These are phyloP conservation scores for Planiliza haematocheilus DNA, from an alignment of 2,113 vertebrate species.

Conservation along the genomic window DNA sequence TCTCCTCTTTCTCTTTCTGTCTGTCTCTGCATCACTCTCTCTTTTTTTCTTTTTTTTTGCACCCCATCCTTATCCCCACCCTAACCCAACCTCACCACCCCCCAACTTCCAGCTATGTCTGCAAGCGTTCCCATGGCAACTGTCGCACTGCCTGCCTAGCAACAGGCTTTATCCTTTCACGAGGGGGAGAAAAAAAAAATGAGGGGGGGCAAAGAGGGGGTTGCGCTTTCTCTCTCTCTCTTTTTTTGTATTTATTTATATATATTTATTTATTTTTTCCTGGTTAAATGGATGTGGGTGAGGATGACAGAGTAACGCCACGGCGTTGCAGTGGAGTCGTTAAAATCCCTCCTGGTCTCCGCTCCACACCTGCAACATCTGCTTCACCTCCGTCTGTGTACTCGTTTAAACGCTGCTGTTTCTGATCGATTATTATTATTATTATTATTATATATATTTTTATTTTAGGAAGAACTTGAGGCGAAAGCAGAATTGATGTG, in stretches of 20 bases:
- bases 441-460: no score
- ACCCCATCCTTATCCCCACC: conserved; percentile 71
- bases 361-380: conserved; percentile 36
- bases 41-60: conserved; percentile 37
- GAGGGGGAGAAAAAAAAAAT: conserved; percentile 43
- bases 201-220: conserved; percentile 37
- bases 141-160: conserved; percentile 84
- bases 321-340: conserved; percentile 52
- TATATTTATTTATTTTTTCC: not conserved
- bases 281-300: conserved; percentile 45
- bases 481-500: not conserved
- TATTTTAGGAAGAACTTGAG: not conserved
- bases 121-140: conserved; percentile 84
- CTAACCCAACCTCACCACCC: conserved; percentile 47
- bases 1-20: conserved; percentile 8
- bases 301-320: conserved; percentile 32
- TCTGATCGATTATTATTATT: no score
- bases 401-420: not conserved
- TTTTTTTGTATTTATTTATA: not conserved
- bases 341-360: conserved; percentile 15
- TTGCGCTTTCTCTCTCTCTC: conserved; percentile 3
- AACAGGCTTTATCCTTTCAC: conserved; percentile 82
- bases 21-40: conserved; percentile 52
- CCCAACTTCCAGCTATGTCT: conserved; percentile 79
- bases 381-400: not conserved